Percentiles rank a stretch among this genome's conserved stretches.
Evolutionary conservation across 2,888 invertebrate genomes (phyloP).

Genomic region (Trichopria drosophilae): DNA sequence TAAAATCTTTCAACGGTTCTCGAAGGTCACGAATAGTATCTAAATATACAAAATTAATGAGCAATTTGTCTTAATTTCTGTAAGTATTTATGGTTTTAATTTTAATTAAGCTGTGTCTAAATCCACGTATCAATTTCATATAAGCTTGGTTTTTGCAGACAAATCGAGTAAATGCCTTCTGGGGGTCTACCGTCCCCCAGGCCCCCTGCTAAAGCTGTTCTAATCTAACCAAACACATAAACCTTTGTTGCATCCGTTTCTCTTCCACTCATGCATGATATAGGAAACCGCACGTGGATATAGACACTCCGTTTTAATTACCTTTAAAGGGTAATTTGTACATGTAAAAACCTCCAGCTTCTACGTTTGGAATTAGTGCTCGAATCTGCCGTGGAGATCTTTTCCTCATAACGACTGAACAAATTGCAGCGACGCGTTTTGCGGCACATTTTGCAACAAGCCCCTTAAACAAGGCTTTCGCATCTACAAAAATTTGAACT

Average conservation of each 20-base stretch:
- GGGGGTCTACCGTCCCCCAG: too few relatives aligned
- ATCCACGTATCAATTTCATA: too few relatives aligned
- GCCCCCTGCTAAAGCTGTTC: too few relatives aligned
- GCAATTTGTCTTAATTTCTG: background rate
- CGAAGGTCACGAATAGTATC: constrained; percentile 31
- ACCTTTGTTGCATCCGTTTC: too few relatives aligned
- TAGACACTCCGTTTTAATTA: too few relatives aligned
- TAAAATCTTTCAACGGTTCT: background rate
- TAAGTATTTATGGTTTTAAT: background rate
- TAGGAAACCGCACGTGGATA: too few relatives aligned
- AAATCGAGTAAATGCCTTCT: too few relatives aligned
- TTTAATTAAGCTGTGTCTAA: too few relatives aligned
- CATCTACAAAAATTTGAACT: constrained; percentile 27
- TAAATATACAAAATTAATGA: constrained; percentile 13
- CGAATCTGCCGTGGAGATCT: constrained; percentile 26
- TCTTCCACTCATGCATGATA: too few relatives aligned
- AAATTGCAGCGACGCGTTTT: constrained; percentile 34
- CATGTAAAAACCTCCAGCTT: constrained; percentile 39
- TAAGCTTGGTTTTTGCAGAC: too few relatives aligned
- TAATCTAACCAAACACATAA: too few relatives aligned
- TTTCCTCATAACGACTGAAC: constrained; percentile 24
- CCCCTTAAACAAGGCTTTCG: constrained; percentile 31
- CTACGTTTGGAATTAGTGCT: constrained; percentile 33
- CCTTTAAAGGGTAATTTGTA: constrained; percentile 35
- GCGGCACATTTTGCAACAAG: constrained; percentile 31